Evolutionary conservation across 2,888 invertebrate genomes (phyloP), one percentile per base, ranked within the genome.

Genomic region (Drosophila stalkeri): DNA sequence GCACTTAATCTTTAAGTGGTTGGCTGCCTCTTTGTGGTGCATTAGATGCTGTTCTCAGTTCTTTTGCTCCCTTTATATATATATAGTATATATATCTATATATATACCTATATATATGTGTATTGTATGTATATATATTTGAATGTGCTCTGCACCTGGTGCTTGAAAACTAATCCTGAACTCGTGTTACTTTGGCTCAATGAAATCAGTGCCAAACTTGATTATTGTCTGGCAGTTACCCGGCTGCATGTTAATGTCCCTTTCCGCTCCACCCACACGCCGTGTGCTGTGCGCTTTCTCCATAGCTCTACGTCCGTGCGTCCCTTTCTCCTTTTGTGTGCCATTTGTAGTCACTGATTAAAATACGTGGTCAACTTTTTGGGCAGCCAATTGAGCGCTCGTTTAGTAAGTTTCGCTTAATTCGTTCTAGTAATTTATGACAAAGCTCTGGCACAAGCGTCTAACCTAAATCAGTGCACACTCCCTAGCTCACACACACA

Each of bases 341-440:
- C 71, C 80, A 79, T 80, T 81, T 81, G 81, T 75, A 70, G 86
- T 81, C 86, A 83, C 87, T 86, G 90, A 90, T 86, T 86, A 86
- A 86, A 86, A 86, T 86, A 86, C 85, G 90, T 90, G 90, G 90
- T 86, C 89, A 89, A 90, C 86, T 77, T 88, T 87, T 88, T 75
- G 89, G 82, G 82, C 82, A 84, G 82, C 86, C 90, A 84, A 84
- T 84, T 89, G 90, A 84, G 85, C 74, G 73, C 70, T 86, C 85
- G 77, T 85, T 90, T 88, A 89, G 90, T 89, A 82, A 85, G 85
- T 89, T 89, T 82, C 82, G 88, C 85, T 90, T 89, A 85, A 89
- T 85, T 85, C 85, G 85, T 88, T 86, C 86, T 90, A 82, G 85
- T 90, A 90, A 86, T 86, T 86, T 86, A 86, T 90, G 90, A 90